Percentiles rank a stretch among this genome's conserved stretches.
phyloP scores from a whole-genome alignment of 2,113 vertebrate species.

The Ictalurus punctatus region DNA sequence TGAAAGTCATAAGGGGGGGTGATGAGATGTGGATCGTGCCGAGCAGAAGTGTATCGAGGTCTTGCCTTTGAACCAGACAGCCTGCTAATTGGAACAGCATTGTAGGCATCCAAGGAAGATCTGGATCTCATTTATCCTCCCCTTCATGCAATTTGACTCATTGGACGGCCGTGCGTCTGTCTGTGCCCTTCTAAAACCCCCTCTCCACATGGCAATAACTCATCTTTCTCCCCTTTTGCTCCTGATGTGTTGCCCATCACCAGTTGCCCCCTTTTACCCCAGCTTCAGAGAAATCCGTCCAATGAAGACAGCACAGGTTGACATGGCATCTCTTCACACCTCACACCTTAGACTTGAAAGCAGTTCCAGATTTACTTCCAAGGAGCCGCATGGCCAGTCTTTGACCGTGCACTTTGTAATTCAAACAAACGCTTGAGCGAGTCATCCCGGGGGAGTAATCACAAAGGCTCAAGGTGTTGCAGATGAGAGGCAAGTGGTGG shows the following conservation, averaged over 20 bases:
- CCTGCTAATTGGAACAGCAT: slow-evolving; percentile 77
- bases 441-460: slow-evolving; percentile 52
- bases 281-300: slow-evolving; percentile 61
- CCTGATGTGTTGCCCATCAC: slow-evolving; percentile 77
- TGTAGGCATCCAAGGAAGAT: slow-evolving; percentile 63
- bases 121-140: slow-evolving; percentile 72
- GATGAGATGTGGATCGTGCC: slow-evolving; percentile 69
- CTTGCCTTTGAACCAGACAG: slow-evolving; percentile 73
- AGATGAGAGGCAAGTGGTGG: slow-evolving; percentile 70
- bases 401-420: slow-evolving; percentile 77
- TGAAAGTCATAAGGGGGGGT: slow-evolving; percentile 59
- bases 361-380: slow-evolving; percentile 71
- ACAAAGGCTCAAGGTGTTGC: slow-evolving; percentile 73
- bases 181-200: not conserved
- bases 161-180: slow-evolving; percentile 51
- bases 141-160: slow-evolving; percentile 73
- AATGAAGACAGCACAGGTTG: slow-evolving; percentile 59
- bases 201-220: slow-evolving; percentile 69
- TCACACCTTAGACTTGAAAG: slow-evolving; percentile 75
- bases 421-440: slow-evolving; percentile 71
- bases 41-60: slow-evolving; percentile 62
- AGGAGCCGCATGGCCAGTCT: slow-evolving; percentile 64
- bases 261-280: slow-evolving; percentile 30
- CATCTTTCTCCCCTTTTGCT: slow-evolving; percentile 74
- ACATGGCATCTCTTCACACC: slow-evolving; percentile 69